phyloP scores from a whole-genome alignment of 2,113 vertebrate genomes.

The Leucopsar rothschildi region DNA sequence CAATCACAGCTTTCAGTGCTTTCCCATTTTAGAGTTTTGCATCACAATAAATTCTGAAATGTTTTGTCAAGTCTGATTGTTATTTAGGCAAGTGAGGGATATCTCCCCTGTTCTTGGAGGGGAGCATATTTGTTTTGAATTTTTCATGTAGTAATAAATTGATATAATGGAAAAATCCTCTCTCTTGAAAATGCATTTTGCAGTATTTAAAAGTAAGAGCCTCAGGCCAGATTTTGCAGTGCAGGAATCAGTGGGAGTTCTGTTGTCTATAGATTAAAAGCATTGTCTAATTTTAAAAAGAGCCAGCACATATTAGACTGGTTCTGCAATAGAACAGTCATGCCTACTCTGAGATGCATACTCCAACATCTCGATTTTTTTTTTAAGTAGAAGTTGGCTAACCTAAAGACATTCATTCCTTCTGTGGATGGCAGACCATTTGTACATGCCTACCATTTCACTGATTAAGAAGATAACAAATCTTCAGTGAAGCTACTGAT shows the following conservation, averaged over 20 bases:
- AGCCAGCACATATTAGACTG: neutral
- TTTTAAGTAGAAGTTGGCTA: neutral
- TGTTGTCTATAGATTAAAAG: constrained; percentile 31
- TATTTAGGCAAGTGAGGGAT: neutral
- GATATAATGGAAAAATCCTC: constrained; percentile 34
- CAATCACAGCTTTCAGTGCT: neutral
- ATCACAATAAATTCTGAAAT: neutral
- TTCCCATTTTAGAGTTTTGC: neutral
- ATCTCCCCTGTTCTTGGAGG: neutral
- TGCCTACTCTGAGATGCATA: neutral
- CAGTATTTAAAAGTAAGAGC: constrained; percentile 31
- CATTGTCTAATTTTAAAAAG: neutral
- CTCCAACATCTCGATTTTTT: neutral
- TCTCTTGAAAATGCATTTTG: constrained; percentile 26
- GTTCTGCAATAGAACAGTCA: neutral
- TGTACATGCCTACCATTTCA: neutral
- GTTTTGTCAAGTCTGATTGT: constrained; percentile 10
- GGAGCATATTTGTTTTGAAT: constrained; percentile 26
- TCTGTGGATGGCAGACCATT: constrained; percentile 5
- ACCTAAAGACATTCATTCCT: neutral
- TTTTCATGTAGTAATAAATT: constrained; percentile 40
- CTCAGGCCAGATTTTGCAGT: constrained; percentile 19
- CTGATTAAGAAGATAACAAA: constrained; percentile 35
- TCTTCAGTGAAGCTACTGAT: constrained; percentile 36
- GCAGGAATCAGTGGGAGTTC: neutral